These are phyloP conservation scores for Manduca sexta DNA, from an alignment of 1,140 invertebrate genomes.

Conservation along the genomic window DNA sequence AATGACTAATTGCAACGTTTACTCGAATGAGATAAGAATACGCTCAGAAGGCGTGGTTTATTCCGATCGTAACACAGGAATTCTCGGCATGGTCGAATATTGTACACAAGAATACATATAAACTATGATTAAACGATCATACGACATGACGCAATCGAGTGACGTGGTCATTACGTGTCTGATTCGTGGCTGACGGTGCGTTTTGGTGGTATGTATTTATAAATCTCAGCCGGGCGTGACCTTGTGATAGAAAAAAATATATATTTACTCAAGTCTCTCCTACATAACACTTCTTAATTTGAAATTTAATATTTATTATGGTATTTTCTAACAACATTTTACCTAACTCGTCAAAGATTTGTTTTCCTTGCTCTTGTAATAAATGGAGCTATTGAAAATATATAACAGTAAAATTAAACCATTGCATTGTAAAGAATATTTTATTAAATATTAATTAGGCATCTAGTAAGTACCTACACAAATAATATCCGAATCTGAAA, in stretches of 20 bases:
- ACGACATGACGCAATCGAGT: slow-evolving; percentile 51
- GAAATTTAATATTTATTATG: too few species aligned
- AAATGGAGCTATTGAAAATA: too few species aligned
- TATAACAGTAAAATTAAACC: too few species aligned
- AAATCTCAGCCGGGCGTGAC: background rate
- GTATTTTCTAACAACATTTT: background rate
- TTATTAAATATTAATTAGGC: too few species aligned
- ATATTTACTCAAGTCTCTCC: too few species aligned
- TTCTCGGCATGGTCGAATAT: slow-evolving; percentile 11
- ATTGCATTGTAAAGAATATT: too few species aligned
- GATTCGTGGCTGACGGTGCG: slow-evolving; percentile 1
- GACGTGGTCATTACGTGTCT: slow-evolving; percentile 38
- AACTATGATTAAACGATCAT: slow-evolving; percentile 38
- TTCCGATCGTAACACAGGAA: slow-evolving; percentile 14
- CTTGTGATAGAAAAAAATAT: too few species aligned
- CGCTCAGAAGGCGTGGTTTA: slow-evolving; percentile 19
- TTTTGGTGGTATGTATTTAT: slow-evolving; percentile 10
- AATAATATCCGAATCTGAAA: too few species aligned
- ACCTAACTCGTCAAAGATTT: background rate
- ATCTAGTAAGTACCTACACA: too few species aligned
- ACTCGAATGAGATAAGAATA: slow-evolving; percentile 13
- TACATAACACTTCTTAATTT: too few species aligned
- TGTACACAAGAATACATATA: background rate
- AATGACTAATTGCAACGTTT: slow-evolving; percentile 19
- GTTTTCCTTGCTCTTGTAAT: too few species aligned